Conservation (phyloP, 2,888 invertebrate species). For the Microchrysa polita region DNA sequence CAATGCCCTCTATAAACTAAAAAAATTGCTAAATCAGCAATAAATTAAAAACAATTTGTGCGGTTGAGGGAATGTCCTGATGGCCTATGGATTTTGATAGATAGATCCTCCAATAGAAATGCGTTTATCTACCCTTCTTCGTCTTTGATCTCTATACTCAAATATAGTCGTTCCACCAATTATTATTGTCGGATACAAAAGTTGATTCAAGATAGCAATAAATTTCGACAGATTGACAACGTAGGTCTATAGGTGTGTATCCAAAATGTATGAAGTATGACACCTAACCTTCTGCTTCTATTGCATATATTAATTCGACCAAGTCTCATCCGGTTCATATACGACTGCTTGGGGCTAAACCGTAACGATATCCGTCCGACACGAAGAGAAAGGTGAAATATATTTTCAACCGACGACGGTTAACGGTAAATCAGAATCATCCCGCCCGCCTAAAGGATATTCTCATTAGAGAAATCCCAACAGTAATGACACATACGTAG, state of each 20-base stretch:
- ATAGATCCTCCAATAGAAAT: no score
- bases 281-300: background rate
- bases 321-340: background rate
- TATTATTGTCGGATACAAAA: conserved; percentile 27
- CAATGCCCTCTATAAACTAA: no score
- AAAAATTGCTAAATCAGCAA: no score
- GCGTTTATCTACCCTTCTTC: no score
- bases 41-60: no score
- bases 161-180: no score
- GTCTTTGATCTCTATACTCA: no score
- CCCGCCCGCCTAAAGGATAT: background rate
- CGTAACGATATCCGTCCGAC: background rate
- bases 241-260: background rate
- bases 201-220: conserved; percentile 37
- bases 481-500: background rate
- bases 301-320: background rate
- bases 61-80: no score
- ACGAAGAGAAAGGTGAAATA: background rate
- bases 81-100: no score
- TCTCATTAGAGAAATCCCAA: conserved; percentile 22
- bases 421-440: background rate
- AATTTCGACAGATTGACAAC: conserved; percentile 33
- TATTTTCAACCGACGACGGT: background rate
- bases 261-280: background rate
- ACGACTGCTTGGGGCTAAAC: background rate